phyloP scores from a whole-genome alignment of 1,140 invertebrate species.

The Olivierus martensii region DNA sequence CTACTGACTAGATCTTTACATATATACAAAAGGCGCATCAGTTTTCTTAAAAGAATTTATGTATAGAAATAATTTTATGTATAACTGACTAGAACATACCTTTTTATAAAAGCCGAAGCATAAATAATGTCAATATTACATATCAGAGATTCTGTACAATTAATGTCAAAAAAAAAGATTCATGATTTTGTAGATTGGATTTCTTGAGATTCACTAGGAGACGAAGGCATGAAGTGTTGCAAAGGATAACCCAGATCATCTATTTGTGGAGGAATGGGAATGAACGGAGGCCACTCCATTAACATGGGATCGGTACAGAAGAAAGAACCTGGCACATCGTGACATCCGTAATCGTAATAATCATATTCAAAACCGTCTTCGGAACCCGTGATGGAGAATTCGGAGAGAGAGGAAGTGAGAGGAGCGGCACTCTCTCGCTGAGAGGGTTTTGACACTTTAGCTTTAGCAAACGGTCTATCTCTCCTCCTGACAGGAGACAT shows the following conservation, averaged over 20 bases:
- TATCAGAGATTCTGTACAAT: too few species aligned
- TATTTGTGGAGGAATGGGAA: conserved; percentile 11
- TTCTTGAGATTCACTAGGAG: neutral
- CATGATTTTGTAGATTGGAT: too few species aligned
- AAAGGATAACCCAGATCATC: conserved; percentile 11
- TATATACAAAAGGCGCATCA: too few species aligned
- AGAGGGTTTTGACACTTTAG: conserved; percentile 1
- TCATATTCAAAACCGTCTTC: conserved; percentile 20
- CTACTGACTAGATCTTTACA: too few species aligned
- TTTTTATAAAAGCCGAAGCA: too few species aligned
- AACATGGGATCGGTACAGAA: conserved; percentile 15
- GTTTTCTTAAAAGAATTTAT: too few species aligned
- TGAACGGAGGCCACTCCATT: conserved; percentile 16
- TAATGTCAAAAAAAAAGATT: too few species aligned
- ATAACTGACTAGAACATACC: too few species aligned
- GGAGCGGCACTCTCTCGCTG: conserved; percentile 16
- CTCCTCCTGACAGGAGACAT: conserved; percentile 10
- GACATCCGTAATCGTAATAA: conserved; percentile 20
- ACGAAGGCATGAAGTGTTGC: conserved; percentile 15
- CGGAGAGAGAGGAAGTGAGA: conserved; percentile 13
- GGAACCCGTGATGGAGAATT: conserved; percentile 13
- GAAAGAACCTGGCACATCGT: conserved; percentile 17
- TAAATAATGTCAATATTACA: too few species aligned
- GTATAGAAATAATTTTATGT: too few species aligned
- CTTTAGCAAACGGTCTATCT: neutral